Evolutionary conservation across 2,113 vertebrate genomes (phyloP), one percentile per base, ranked within the genome.

Genomic region (Hyperoodon ampullatus): DNA sequence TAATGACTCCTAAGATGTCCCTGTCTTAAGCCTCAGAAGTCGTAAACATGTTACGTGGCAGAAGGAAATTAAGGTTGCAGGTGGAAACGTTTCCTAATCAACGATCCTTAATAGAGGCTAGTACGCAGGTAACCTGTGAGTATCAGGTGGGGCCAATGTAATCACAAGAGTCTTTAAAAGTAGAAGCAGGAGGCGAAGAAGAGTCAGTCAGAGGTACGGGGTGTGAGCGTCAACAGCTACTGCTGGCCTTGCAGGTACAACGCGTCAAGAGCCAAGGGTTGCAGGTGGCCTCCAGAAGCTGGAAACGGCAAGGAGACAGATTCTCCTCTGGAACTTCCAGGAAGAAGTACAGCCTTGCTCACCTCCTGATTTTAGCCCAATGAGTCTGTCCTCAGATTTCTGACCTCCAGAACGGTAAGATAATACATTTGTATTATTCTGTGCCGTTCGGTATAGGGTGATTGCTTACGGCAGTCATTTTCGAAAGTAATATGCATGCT

Each of bases 71-170:
- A 35, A 55, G 53, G 58, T 75, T 50, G 19, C 24, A 30, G 55
- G 28, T 82, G 58, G 13, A 18, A 68, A 35, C 26, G n/a, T 65
- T 35, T 44, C 70, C 33, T 84, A 3, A 44, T 50, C 26, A 82
- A 28, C n/a, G 42, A 9, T 15, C 0, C 2, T 71, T 70, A 39
- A 71, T 2, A 2, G 2, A 78, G 55, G 28, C 4, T 53, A 16
- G 53, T 53, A 53, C 5, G 53, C 53, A 16, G 11, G 16, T 1
- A 8, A 2, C 0, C 30, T 6, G 0, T 1, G 50, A 35, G 21
- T 23, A 44, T 44, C 50, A 74, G 47, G 6, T 42, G 10, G 6
- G n/a, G 26, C 66, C 68, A 21, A 0, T n/a, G 26, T 15, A 80
- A 44, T 44, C 53, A 13, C 24, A 33, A 33, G 8, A 1, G 4